Base-by-base conservation (phyloP, 2,797 vertebrate species). In the Anguilla anguilla region DNA sequence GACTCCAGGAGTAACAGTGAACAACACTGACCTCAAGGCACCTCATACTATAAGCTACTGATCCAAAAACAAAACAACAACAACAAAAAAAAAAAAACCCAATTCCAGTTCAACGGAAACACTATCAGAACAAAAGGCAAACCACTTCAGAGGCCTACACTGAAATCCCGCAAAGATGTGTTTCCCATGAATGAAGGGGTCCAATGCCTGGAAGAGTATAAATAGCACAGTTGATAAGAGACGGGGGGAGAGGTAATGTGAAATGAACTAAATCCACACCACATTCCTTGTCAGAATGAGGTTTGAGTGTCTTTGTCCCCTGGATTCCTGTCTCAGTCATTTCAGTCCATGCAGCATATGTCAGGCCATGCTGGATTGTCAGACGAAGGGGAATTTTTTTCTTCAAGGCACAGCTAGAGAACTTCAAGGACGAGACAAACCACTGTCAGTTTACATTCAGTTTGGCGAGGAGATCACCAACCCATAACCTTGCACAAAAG, bases 291-390 rank as follows among this genome's bases (percentile, higher is more conserved):
- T 51, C 19, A n/a, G 39, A 11, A 81, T 35, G 77, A 46, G 77
- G 17, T 81, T 51, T 85, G 55, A 64, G 55, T 82, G 67, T 31
- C 51, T 74, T 91, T n/a, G 43, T 91, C 84, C 90, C 82, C 89
- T 87, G 87, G 92, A 57, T 93, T 93, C 82, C 89, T 88, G 82
- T 77, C 88, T 93, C 88, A 72, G 89, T 86, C 91, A 77, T 90
- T 93, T 93, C 88, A 89, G 92, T 91, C 92, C 95, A 96, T 96
- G 95, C 95, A 96, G 96, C 96, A 96, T 95, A 93, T 96, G 93
- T 94, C 93, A 96, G 95, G 93, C 94, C 95, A 95, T 96, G 95
- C 95, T 95, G 95, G 95, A 96, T 96, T 96, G 96, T 96, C 95
- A 94, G 93, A 95, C 89, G 77, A 90, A 90, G 90, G 67, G 86